Evolutionary conservation across 2,888 invertebrate genomes (phyloP).

Genomic region (Hemithea aestivaria): DNA sequence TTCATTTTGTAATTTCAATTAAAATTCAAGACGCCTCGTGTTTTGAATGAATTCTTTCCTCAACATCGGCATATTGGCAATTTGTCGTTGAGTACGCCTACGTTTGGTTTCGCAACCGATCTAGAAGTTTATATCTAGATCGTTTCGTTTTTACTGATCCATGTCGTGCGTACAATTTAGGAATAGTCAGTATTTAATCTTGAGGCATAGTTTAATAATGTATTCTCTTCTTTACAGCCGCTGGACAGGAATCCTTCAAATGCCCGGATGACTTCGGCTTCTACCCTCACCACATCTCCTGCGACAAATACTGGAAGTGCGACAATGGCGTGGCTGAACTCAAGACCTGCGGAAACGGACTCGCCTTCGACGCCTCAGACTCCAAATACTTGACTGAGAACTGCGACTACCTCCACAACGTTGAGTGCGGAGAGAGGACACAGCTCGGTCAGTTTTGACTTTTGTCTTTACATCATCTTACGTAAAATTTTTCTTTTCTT

Average conservation of each 20-base stretch:
- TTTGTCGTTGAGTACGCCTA: slow-evolving; percentile 27
- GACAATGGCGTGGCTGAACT: slow-evolving; percentile 92
- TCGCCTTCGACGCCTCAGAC: slow-evolving; percentile 94
- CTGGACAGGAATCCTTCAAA: slow-evolving; percentile 91
- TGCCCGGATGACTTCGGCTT: slow-evolving; percentile 97
- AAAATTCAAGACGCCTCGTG: slow-evolving; percentile 58
- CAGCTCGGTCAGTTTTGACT: slow-evolving; percentile 84
- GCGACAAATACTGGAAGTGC: slow-evolving; percentile 98
- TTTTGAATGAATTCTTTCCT: slow-evolving; percentile 45
- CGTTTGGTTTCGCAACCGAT: slow-evolving; percentile 12
- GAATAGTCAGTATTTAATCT: not conserved
- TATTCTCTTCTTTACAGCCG: slow-evolving; percentile 72
- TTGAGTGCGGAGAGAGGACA: slow-evolving; percentile 93
- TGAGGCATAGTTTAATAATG: slow-evolving; percentile 4
- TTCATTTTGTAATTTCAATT: slow-evolving; percentile 63
- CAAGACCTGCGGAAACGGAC: slow-evolving; percentile 96
- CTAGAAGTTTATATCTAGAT: slow-evolving; percentile 11
- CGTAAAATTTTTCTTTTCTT: no score
- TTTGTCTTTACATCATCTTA: not conserved
- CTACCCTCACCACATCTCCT: slow-evolving; percentile 93
- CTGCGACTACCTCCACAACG: slow-evolving; percentile 97
- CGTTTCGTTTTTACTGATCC: slow-evolving; percentile 18
- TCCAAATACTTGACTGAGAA: slow-evolving; percentile 94
- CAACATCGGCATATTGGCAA: slow-evolving; percentile 44
- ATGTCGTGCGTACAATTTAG: slow-evolving; percentile 11